phyloP scores from a whole-genome alignment of 1,140 invertebrate species.

The Psilanteris sp. region DNA sequence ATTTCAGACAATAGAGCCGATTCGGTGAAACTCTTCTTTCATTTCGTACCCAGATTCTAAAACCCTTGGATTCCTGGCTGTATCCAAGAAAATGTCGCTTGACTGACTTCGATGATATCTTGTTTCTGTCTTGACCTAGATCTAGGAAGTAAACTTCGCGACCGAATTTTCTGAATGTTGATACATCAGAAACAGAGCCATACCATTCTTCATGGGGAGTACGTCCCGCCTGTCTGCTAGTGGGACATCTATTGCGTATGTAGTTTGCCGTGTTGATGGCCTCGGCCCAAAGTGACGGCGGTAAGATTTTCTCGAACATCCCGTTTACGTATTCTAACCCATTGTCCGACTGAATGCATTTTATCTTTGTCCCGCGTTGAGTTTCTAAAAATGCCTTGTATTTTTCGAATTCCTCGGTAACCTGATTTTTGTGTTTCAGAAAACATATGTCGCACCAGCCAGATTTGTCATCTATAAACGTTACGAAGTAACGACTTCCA shows the following conservation, averaged over 20 bases:
- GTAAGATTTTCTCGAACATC: neutral
- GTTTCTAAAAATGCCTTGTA: neutral
- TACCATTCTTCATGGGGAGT: slow-evolving; percentile 9
- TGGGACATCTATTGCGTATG: neutral
- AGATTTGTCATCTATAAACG: slow-evolving; percentile 3
- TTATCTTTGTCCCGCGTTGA: slow-evolving; percentile 7
- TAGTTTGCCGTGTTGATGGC: neutral
- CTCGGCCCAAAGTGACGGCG: neutral
- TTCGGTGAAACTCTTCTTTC: neutral
- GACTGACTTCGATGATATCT: neutral
- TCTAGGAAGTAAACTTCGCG: neutral
- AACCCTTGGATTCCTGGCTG: slow-evolving; percentile 8
- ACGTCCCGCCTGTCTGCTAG: neutral
- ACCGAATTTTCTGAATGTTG: neutral
- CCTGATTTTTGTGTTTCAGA: neutral
- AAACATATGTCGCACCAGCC: slow-evolving; percentile 3
- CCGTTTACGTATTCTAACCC: neutral
- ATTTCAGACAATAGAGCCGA: too few relatives aligned
- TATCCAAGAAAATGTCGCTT: slow-evolving; percentile 2
- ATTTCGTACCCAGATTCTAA: neutral
- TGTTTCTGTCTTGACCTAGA: neutral
- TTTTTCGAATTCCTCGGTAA: neutral
- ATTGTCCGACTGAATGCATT: slow-evolving; percentile 7
- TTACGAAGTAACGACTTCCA: neutral
- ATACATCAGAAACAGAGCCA: neutral